phyloP scores from a whole-genome alignment of 2,113 vertebrate species.

The Syngnathoides biaculeatus region DNA sequence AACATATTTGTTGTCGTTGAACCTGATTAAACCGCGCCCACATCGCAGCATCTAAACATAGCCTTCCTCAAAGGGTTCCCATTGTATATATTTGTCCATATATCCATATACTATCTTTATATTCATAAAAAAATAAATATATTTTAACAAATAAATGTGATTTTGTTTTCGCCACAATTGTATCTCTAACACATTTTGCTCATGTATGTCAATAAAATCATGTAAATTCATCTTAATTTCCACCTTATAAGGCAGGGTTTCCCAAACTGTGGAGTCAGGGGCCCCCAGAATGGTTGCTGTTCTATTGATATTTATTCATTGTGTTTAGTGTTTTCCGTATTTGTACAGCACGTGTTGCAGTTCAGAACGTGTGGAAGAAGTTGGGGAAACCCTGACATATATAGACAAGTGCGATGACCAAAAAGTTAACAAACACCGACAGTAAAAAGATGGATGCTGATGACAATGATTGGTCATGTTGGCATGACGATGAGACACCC shows the following conservation, averaged over 20 bases:
- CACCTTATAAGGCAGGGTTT: background rate
- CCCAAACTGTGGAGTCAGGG: background rate
- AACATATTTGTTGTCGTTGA: conserved; percentile 41
- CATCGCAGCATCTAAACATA: conserved; percentile 43
- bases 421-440: conserved; percentile 32
- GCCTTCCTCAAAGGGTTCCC: conserved; percentile 57
- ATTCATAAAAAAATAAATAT: conserved; percentile 78
- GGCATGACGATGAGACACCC: conserved; percentile 69
- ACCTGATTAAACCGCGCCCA: conserved; percentile 41
- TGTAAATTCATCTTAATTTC: conserved; percentile 1
- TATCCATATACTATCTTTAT: conserved; percentile 53
- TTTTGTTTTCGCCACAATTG: conserved; percentile 50
- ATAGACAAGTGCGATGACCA: conserved; percentile 26
- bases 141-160: conserved; percentile 70
- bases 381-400: conserved; percentile 15
- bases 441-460: conserved; percentile 62
- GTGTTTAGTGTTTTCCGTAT: background rate
- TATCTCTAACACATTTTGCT: conserved; percentile 31
- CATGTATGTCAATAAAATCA: conserved; percentile 55
- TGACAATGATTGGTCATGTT: conserved; percentile 70
- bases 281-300: background rate
- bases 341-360: background rate
- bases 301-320: background rate
- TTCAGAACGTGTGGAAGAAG: background rate
- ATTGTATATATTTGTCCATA: conserved; percentile 49